Evolutionary conservation across 1,140 invertebrate species (phyloP).

Genomic region (Platorchestia sp.): DNA sequence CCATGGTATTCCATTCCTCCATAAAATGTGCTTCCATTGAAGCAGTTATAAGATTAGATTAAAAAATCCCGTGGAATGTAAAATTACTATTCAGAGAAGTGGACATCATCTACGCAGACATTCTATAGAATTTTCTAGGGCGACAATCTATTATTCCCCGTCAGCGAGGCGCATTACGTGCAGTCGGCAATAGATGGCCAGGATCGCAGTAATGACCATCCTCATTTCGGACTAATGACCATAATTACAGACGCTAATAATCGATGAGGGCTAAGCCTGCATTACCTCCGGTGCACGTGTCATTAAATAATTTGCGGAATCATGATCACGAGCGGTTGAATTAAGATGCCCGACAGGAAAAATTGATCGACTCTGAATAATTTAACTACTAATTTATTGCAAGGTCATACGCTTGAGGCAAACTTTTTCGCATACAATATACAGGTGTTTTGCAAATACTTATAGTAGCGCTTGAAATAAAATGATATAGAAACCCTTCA

Average conservation of each 20-base stretch:
- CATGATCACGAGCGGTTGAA: neutral
- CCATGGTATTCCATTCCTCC: neutral
- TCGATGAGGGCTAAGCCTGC: neutral
- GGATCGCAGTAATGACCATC: neutral
- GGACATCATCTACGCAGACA: neutral
- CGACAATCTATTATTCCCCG: neutral
- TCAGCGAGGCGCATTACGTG: neutral
- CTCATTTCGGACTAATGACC: neutral
- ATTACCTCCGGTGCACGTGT: neutral
- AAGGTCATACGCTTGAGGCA: too few relatives aligned
- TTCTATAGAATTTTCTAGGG: neutral
- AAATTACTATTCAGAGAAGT: neutral
- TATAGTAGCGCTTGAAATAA: too few relatives aligned
- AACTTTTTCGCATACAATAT: too few relatives aligned
- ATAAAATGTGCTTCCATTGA: neutral
- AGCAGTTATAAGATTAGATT: neutral
- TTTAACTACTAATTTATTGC: too few relatives aligned
- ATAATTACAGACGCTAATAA: neutral
- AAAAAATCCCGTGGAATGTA: too few relatives aligned
- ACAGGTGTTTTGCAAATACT: too few relatives aligned
- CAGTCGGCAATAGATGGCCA: neutral
- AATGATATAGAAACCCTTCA: too few relatives aligned
- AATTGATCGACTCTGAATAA: neutral
- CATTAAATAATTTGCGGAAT: neutral
- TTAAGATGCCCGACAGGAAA: neutral